Evolutionary conservation across 2,113 vertebrate genomes (phyloP).

Genomic region (Grus americana): DNA sequence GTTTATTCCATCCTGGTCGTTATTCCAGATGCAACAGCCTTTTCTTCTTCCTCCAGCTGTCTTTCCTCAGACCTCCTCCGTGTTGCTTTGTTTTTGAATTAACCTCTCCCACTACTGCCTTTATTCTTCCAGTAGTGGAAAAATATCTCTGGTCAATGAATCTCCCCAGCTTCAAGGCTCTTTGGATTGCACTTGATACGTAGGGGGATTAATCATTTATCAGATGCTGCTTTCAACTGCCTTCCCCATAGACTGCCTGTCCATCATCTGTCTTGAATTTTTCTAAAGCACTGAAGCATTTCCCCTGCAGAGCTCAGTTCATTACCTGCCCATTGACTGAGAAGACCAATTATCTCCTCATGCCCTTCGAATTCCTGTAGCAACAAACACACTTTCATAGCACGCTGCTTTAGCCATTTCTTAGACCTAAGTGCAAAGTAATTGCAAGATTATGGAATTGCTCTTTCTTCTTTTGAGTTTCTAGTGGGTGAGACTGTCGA

Average conservation of each 20-base stretch:
- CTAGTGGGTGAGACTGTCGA: background rate
- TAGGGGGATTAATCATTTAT: background rate
- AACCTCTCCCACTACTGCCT: background rate
- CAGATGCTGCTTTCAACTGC: background rate
- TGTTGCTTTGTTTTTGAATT: background rate
- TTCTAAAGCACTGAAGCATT: background rate
- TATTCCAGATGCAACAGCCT: background rate
- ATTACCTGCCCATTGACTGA: background rate
- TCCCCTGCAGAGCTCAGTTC: background rate
- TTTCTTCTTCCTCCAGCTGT: background rate
- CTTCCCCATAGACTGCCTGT: background rate
- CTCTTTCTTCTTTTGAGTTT: background rate
- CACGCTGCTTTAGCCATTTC: background rate
- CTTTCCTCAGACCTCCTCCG: background rate
- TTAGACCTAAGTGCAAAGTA: background rate
- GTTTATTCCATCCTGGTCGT: background rate
- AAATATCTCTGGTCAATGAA: background rate
- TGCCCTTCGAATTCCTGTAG: background rate
- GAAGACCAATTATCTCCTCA: background rate
- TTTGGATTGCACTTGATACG: background rate
- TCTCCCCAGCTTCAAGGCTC: background rate
- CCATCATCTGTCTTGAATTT: background rate
- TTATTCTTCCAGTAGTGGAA: background rate
- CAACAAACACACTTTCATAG: background rate
- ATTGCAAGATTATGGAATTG: background rate